Percentiles rank a stretch among this genome's conserved stretches.
Evolutionary conservation across 2,797 vertebrate species (phyloP).

Genomic region (Sardinella longiceps): DNA sequence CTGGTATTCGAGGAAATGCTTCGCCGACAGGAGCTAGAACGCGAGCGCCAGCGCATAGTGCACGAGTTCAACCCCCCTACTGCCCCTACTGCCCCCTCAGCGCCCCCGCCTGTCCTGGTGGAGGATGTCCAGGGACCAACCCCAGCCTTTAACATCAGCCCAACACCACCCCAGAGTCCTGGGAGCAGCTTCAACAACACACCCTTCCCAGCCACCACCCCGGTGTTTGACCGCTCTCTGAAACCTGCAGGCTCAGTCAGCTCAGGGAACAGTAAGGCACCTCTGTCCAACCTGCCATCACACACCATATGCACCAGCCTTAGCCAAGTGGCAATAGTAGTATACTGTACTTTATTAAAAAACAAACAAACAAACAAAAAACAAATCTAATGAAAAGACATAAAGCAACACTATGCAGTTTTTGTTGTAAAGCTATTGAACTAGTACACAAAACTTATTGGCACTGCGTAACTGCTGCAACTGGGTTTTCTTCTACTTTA

Average conservation of each 20-base stretch:
- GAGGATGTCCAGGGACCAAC: slow-evolving; percentile 80
- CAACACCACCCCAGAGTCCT: slow-evolving; percentile 63
- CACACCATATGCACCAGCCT: neutral
- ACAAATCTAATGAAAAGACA: no score
- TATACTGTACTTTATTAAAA: no score
- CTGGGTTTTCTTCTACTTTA: no score
- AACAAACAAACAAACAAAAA: no score
- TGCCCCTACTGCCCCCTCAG: slow-evolving; percentile 36
- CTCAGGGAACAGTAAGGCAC: slow-evolving; percentile 64
- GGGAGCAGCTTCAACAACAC: slow-evolving; percentile 39
- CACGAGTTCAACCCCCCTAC: slow-evolving; percentile 76
- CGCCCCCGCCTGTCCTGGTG: slow-evolving; percentile 73
- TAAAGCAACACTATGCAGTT: no score
- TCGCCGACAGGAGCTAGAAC: slow-evolving; percentile 88
- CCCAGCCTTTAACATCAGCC: slow-evolving; percentile 45
- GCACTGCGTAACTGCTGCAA: no score
- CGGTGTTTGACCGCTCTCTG: slow-evolving; percentile 85
- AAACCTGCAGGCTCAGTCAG: slow-evolving; percentile 81
- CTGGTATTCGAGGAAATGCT: slow-evolving; percentile 92
- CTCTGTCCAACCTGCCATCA: neutral
- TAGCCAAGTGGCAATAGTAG: no score
- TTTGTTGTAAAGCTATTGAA: no score
- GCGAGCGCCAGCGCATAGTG: slow-evolving; percentile 83
- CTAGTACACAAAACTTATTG: no score
- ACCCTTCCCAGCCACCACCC: slow-evolving; percentile 63